These are phyloP conservation scores for Dysdera silvatica DNA, from an alignment of 1,140 invertebrate species.

Conservation along the genomic window DNA sequence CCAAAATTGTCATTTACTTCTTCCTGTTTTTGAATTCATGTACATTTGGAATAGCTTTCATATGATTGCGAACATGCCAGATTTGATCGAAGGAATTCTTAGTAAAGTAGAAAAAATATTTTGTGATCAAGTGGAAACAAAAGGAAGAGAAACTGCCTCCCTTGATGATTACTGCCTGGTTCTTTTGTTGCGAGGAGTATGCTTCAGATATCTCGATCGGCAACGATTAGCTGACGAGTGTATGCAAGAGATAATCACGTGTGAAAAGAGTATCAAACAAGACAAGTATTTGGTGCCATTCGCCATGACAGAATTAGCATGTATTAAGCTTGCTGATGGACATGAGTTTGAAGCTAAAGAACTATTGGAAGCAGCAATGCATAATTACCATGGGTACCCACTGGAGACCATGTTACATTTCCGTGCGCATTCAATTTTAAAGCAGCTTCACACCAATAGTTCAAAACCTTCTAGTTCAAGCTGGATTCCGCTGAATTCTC, in stretches of 20 bases:
- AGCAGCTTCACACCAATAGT: constrained; percentile 42
- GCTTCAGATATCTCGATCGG: constrained; percentile 64
- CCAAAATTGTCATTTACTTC: too few relatives aligned
- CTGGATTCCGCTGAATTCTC: too few relatives aligned
- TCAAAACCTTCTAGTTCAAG: too few relatives aligned
- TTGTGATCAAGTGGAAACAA: constrained; percentile 35
- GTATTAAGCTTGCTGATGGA: constrained; percentile 61
- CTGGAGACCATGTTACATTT: constrained; percentile 87
- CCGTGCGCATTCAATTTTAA: constrained; percentile 70
- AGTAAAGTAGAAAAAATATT: constrained; percentile 61
- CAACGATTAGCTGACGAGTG: constrained; percentile 65
- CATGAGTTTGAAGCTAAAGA: constrained; percentile 58
- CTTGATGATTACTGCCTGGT: constrained; percentile 70
- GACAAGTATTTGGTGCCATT: constrained; percentile 81
- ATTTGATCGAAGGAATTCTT: constrained; percentile 60
- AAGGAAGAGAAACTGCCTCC: constrained; percentile 48
- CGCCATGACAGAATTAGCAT: constrained; percentile 73
- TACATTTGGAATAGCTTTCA: constrained; percentile 92
- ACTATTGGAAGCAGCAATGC: constrained; percentile 73
- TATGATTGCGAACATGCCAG: constrained; percentile 63
- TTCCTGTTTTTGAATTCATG: constrained; percentile 61
- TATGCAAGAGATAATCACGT: constrained; percentile 54
- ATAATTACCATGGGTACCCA: constrained; percentile 79
- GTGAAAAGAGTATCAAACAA: constrained; percentile 70
- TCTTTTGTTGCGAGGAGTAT: constrained; percentile 71